Evolutionary conservation across 2,113 vertebrate species (phyloP).

Genomic region (Odocoileus hemionus): DNA sequence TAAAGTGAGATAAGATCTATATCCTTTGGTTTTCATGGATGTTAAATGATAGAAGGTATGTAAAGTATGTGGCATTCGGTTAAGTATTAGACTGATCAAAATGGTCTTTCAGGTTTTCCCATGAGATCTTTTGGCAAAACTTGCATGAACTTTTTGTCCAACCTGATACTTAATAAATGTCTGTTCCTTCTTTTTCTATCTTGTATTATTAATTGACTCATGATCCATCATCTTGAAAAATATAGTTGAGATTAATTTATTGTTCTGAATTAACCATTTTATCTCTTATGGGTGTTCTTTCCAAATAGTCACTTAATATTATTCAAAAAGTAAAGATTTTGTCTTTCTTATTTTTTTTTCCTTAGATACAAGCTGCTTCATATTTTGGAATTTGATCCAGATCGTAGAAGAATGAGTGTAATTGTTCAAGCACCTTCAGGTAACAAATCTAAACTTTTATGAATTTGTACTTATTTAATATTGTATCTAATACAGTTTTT

Average conservation of each 20-base stretch:
- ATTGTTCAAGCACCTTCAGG: constrained; percentile 93
- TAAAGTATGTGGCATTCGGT: background rate
- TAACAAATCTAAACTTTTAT: constrained; percentile 65
- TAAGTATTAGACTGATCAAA: background rate
- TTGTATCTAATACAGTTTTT: background rate
- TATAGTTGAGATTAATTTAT: background rate
- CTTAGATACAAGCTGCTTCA: constrained; percentile 94
- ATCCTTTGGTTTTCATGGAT: background rate
- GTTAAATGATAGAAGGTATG: background rate
- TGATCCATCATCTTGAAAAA: background rate
- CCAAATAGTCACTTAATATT: background rate
- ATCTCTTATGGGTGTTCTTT: background rate
- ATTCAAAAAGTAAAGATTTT: constrained; percentile 8
- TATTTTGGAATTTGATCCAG: constrained; percentile 94
- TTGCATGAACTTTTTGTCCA: background rate
- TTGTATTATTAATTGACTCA: background rate
- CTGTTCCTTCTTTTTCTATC: background rate
- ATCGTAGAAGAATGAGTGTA: constrained; percentile 96
- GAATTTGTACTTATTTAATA: constrained; percentile 6
- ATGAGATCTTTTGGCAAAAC: background rate
- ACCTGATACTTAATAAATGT: background rate
- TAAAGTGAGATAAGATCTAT: background rate
- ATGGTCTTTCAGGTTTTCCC: background rate
- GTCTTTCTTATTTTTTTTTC: background rate
- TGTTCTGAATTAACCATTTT: constrained; percentile 21